Evolutionary conservation across 2,888 invertebrate genomes (phyloP).

Genomic region (Chrysopilus asiliformis): DNA sequence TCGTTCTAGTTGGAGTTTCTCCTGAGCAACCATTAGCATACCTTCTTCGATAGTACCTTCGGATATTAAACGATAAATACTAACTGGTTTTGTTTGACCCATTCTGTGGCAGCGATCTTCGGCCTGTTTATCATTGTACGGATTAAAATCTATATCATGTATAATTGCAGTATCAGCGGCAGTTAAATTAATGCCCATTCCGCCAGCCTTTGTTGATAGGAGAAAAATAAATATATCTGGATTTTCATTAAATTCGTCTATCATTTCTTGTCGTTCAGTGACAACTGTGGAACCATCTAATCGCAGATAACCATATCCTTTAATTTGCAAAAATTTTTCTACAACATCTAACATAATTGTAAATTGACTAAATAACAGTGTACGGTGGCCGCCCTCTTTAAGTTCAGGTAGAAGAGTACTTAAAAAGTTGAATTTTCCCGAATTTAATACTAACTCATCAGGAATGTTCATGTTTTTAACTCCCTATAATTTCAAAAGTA

Average conservation of each 20-base stretch:
- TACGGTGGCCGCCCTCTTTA: constrained; percentile 61
- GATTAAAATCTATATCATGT: constrained; percentile 97
- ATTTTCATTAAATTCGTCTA: constrained; percentile 76
- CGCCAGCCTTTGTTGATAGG: constrained; percentile 86
- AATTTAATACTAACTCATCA: constrained; percentile 56
- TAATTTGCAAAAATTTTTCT: constrained; percentile 70
- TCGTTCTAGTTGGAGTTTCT: constrained; percentile 81
- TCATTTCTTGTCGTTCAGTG: constrained; percentile 71
- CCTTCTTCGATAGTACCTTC: constrained; percentile 86
- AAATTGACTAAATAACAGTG: constrained; percentile 92
- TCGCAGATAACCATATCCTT: constrained; percentile 60
- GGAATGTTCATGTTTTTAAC: constrained; percentile 44
- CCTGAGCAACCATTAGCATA: constrained; percentile 78
- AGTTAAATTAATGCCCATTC: constrained; percentile 88
- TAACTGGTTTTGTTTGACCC: constrained; percentile 71
- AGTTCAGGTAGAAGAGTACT: constrained; percentile 64
- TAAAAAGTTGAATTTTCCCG: constrained; percentile 76
- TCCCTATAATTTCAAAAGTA: constrained; percentile 1
- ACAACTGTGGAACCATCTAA: constrained; percentile 87
- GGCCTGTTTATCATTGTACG: constrained; percentile 96
- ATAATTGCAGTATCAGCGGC: constrained; percentile 91
- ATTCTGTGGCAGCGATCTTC: constrained; percentile 77
- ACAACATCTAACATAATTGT: constrained; percentile 88
- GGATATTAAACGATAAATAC: constrained; percentile 70
- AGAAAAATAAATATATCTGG: constrained; percentile 75